Evolutionary conservation across 2,797 vertebrate species (phyloP), one percentile per base, ranked within the genome.

Genomic region (Acanthurus tractus): DNA sequence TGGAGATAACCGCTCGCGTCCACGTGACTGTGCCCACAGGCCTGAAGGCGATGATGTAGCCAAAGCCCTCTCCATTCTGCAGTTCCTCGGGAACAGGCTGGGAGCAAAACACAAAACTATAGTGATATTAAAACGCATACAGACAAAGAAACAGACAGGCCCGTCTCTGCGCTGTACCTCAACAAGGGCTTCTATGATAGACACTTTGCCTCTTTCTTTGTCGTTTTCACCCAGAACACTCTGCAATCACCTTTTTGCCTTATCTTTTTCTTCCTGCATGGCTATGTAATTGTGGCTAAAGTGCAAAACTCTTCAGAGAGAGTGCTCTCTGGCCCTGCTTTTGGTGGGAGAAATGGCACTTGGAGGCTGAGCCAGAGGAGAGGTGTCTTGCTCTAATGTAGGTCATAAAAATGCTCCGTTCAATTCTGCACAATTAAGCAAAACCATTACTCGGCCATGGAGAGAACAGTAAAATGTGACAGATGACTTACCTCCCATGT

Each of bases 401-500:
- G 82, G 84, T 87, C 89, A 91, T 94, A 92, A 94, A 95, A 93
- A 76, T 79, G 83, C 85, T 89, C 81, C 78, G 59, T 93, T 94
- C 92, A 90, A 94, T 94, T 95, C 88, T 91, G 91, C 89, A 92
- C 94, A 94, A 95, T 96, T 95, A 94, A 94, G 90, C 93, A 92
- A 93, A 93, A 90, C 89, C 86, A 93, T 94, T 92, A 90, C 86
- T 80, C 34, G 55, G 85, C 82, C 40, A 89, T 77, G 63, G 85
- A 85, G 84, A 72, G 82, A 92, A 91, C 81, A 81, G 86, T 94
- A 91, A 92, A 91, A 92, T 78, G 70, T 89, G 87, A 93, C 89
- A 94, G 89, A 95, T 86, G 89, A 97, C 97, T 98, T 96, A 99
- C 98, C 94, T 99, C 98, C 98, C 98, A 99, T 70, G 97, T 98